Evolutionary conservation across 2,113 vertebrate species (phyloP).

Genomic region (Furnarius figulus): DNA sequence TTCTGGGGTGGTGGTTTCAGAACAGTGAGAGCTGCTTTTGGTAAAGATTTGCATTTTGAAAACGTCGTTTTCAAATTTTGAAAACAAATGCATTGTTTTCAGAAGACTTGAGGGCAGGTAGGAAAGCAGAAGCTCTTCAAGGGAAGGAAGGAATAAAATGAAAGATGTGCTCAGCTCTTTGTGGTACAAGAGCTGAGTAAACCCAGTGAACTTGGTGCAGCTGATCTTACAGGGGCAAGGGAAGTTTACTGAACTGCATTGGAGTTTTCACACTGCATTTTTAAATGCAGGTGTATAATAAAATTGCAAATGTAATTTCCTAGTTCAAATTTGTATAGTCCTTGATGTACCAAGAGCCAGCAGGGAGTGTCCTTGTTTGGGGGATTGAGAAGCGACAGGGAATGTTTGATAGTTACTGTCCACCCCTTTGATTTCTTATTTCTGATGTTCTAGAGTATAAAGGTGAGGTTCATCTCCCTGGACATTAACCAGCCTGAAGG

Average conservation of each 20-base stretch:
- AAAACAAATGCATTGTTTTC: background rate
- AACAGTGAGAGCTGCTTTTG: background rate
- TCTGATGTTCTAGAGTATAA: background rate
- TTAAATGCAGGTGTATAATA: background rate
- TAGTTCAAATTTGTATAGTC: background rate
- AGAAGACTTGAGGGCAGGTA: background rate
- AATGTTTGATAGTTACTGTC: background rate
- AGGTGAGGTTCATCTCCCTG: background rate
- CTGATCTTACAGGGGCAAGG: background rate
- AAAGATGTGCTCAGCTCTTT: background rate
- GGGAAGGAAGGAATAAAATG: background rate
- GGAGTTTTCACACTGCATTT: background rate
- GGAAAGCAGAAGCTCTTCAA: background rate
- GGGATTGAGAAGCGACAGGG: rapidly evolving
- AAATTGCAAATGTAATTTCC: background rate
- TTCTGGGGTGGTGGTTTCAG: background rate
- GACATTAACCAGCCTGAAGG: background rate
- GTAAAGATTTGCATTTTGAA: background rate
- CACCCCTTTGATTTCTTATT: background rate
- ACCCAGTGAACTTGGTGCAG: background rate
- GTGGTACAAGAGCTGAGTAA: background rate
- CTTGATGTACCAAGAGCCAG: background rate
- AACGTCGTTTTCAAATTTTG: background rate
- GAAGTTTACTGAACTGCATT: background rate
- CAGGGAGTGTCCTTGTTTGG: background rate